A percentile compares a stretch with the other conserved stretches of the same genome.
These are phyloP conservation scores for Poeciliopsis presidionis DNA, from an alignment of 2,797 vertebrate species.

Conservation along the genomic window DNA sequence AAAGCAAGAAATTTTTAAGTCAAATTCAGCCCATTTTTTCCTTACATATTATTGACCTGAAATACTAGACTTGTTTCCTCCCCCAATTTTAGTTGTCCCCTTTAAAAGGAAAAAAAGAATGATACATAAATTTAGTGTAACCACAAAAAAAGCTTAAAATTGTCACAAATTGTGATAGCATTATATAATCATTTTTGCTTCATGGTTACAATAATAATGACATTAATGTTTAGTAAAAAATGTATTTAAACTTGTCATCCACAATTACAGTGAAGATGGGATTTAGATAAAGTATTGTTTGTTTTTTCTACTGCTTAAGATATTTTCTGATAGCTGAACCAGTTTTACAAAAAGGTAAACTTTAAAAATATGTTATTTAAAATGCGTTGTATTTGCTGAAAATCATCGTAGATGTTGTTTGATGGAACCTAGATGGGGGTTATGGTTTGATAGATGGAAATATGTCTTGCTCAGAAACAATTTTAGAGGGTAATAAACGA, in stretches of 20 bases:
- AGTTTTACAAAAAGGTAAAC: neutral
- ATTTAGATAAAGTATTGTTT: neutral
- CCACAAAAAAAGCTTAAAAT: neutral
- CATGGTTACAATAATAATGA: neutral
- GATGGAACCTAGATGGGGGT: neutral
- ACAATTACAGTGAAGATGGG: neutral
- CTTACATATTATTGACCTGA: neutral
- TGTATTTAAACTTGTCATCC: neutral
- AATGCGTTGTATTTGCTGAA: neutral
- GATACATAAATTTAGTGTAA: neutral
- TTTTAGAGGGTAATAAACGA: neutral
- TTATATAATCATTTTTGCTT: neutral
- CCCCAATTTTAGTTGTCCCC: neutral
- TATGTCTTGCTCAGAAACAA: neutral
- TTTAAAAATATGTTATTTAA: too few species aligned
- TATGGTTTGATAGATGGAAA: neutral
- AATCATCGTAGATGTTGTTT: neutral
- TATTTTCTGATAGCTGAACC: neutral
- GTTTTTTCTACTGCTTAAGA: neutral
- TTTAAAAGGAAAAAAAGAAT: neutral
- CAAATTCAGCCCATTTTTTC: neutral
- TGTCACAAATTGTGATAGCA: neutral
- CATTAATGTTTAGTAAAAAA: neutral
- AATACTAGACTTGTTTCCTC: neutral
- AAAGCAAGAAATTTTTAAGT: neutral